A percentile compares a stretch with the other conserved stretches of the same genome.
These are phyloP conservation scores for Ctenosaura bakeri DNA, from an alignment of 2,797 vertebrate species.

Conservation along the genomic window DNA sequence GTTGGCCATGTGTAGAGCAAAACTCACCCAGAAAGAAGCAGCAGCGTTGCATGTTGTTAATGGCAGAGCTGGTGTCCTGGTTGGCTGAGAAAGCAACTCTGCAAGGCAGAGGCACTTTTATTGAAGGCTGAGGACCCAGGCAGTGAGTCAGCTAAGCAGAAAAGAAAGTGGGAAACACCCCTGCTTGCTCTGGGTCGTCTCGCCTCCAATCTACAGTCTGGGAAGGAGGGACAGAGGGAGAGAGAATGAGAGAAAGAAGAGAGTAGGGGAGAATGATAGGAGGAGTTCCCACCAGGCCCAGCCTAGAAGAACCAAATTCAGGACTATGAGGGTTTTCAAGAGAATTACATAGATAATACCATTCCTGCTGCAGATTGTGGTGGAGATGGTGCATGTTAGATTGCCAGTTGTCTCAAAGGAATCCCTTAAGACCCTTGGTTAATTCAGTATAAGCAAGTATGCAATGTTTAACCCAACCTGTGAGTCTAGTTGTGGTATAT, in stretches of 20 bases:
- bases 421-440: background rate
- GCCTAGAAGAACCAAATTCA: slow-evolving; percentile 4
- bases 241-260: background rate
- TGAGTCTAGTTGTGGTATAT: no score
- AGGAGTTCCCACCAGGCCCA: slow-evolving; percentile 16
- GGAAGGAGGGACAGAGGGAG: slow-evolving; percentile 17
- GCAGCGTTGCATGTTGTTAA: slow-evolving; percentile 4
- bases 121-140: slow-evolving; percentile 19
- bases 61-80: background rate
- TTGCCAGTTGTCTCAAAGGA: background rate
- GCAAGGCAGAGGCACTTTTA: background rate
- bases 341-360: background rate
- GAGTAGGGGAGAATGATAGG: slow-evolving; percentile 10
- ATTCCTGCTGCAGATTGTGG: background rate
- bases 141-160: slow-evolving; percentile 40
- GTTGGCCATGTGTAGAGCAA: background rate
- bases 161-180: slow-evolving; percentile 45
- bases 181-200: slow-evolving; percentile 19
- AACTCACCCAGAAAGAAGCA: slow-evolving; percentile 36
- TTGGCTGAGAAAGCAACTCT: background rate
- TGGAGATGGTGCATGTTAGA: background rate
- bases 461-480: background rate
- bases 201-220: slow-evolving; percentile 38
- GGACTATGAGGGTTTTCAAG: background rate
- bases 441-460: background rate